Conservation (phyloP, 2,888 invertebrate genomes). For the Nomada ferruginata region DNA sequence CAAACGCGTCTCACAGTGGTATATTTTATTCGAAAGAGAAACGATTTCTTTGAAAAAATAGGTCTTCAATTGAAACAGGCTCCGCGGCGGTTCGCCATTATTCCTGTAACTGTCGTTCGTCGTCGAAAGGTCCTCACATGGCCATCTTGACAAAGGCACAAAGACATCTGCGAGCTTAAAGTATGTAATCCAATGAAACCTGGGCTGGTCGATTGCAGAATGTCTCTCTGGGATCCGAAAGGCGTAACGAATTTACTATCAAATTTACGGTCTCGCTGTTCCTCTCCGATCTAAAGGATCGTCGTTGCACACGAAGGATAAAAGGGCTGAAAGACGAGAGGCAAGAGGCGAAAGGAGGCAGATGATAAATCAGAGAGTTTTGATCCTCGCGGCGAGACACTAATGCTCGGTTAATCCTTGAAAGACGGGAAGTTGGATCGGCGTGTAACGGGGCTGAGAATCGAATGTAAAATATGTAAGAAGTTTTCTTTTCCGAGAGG, state of each 20-base stretch:
- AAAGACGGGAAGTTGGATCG: constrained; percentile 33
- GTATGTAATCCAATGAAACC: constrained; percentile 35
- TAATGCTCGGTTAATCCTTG: constrained; percentile 66
- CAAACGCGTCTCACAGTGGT: too few species aligned
- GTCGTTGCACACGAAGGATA: not conserved
- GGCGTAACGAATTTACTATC: constrained; percentile 42
- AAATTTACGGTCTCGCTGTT: constrained; percentile 36
- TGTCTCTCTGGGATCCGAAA: constrained; percentile 13
- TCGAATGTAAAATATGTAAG: constrained; percentile 69
- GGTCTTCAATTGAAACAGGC: constrained; percentile 26
- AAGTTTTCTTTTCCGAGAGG: constrained; percentile 49
- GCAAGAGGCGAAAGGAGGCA: not conserved
- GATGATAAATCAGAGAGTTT: constrained; percentile 66
- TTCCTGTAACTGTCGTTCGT: constrained; percentile 4
- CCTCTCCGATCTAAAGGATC: not conserved
- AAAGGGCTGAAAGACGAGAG: not conserved
- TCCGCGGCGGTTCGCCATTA: constrained; percentile 7
- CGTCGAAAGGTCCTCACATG: not conserved
- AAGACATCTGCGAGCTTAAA: constrained; percentile 37
- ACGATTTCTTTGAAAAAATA: constrained; percentile 9
- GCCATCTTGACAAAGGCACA: constrained; percentile 26
- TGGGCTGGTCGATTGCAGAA: constrained; percentile 18
- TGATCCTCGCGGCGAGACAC: constrained; percentile 51
- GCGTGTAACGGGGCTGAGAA: constrained; percentile 35
- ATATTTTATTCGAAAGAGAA: not conserved